A percentile compares a stretch with the other conserved stretches of the same genome.
These are phyloP conservation scores for Magallana nippona DNA, from an alignment of 2,888 invertebrate genomes.

Conservation along the genomic window DNA sequence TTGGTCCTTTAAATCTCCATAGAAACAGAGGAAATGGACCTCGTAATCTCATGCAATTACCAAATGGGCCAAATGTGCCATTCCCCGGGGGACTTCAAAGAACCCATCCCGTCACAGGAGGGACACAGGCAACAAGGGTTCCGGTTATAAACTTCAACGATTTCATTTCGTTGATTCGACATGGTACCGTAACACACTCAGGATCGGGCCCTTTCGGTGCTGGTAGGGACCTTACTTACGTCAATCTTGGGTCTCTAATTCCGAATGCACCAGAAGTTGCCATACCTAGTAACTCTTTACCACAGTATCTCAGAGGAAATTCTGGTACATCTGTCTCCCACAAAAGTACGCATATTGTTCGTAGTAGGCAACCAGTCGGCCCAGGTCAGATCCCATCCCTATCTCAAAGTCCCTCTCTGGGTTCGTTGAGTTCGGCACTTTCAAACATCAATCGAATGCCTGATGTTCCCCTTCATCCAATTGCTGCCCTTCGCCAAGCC, in stretches of 20 bases:
- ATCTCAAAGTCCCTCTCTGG: not conserved
- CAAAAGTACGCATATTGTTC: not conserved
- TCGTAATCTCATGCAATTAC: not conserved
- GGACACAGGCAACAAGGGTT: not conserved
- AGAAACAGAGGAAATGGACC: not conserved
- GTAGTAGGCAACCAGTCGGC: not conserved
- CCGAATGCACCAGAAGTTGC: slow-evolving; percentile 18
- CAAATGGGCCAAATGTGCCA: slow-evolving; percentile 8
- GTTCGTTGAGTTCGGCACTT: not conserved
- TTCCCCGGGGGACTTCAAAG: not conserved
- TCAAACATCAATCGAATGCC: slow-evolving; percentile 3
- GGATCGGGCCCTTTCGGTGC: not conserved
- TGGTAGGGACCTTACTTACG: not conserved
- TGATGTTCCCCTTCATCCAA: not conserved
- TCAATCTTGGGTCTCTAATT: not conserved
- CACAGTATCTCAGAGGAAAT: not conserved
- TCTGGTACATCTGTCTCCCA: slow-evolving; percentile 5
- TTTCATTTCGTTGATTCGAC: slow-evolving; percentile 14
- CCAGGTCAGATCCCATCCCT: not conserved
- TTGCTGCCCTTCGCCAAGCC: not conserved
- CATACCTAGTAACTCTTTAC: not conserved
- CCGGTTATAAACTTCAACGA: slow-evolving; percentile 15
- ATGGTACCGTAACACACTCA: not conserved
- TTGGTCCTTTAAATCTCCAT: not conserved
- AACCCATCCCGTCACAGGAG: not conserved